Base-by-base conservation (phyloP, 1,140 invertebrate species). In the Neodiprion virginianus region DNA sequence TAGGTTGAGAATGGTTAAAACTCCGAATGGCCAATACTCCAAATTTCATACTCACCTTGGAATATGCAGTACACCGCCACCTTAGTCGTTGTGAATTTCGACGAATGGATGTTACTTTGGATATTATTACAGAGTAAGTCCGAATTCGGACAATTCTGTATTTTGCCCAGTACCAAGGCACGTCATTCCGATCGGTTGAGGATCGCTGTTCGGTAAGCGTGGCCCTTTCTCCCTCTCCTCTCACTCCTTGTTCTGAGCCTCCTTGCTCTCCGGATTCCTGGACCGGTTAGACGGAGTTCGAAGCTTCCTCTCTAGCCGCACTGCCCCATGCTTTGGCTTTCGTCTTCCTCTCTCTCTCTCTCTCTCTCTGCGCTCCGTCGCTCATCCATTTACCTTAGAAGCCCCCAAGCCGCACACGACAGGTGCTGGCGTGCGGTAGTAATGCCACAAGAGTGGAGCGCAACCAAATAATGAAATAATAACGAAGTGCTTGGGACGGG, bases 201-300 rank as follows among this genome's bases (percentile, higher is more conserved):
- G 83, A 72, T 71, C 85, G 79, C 86, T 87, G 85, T 53, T 75
- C 72, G 40, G 79, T 87, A 86, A 87, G 85, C 84, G 85, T 87
- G 86, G 85, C 85, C 81, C 84, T 61, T 14, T 61, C 53, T 17
- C 28, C 53, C 53, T 61, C 53, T 61, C 53, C 53, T 40, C 11
- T 8, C 11, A 7, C 8, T 61, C 53, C 4, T 61, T 61, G 53
- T 8, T 40, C 28, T 40, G 28, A 40, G 28, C 2, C 28, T 40
- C 28, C 28, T 40, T 5, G 28, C n/a, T 17, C 53, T 61, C 53
- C 79, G 84, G 86, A 86, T 87, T 87, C 85, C 82, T 83, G 83
- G 84, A 87, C 85, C 86, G 85, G 86, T 87, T 84, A 76, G 80
- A 81, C 75, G 78, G 79, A 78, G 80, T 77, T 77, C 78, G 76